Evolutionary conservation across 2,797 vertebrate genomes (phyloP), one percentile per base, ranked within the genome.

Genomic region (Miichthys miiuy): DNA sequence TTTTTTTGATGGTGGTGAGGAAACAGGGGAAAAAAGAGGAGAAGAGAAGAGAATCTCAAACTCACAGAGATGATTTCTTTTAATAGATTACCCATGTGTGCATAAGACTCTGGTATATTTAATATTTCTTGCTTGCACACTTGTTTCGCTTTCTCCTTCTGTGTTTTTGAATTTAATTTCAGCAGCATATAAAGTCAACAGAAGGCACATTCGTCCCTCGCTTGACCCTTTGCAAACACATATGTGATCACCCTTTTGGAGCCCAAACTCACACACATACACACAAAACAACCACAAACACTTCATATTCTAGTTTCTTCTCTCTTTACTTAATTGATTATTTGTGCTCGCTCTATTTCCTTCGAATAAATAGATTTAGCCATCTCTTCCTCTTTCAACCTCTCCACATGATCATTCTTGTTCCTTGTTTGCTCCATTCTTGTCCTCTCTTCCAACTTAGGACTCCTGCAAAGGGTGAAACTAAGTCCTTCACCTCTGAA

Each of bases 1-100:
- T 90, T 89, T 88, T 81, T 47, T 67, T 78, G 80, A 85, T 80
- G 72, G 79, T 6, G 66, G 50, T 3, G 69, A 30, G 57, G 47
- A 74, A 77, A 81, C 44, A 55, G 50, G 10, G 12, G 6, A 21
- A 16, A 68, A 57, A n/a, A 51, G 42, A 34, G 25, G 41, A 20
- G 41, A n/a, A 11, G 54, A 30, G 8, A 55, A 23, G 16, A 55
- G 17, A 77, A 73, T 44, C 20, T 27, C 6, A 54, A 25, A 57
- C 66, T 52, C 47, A 75, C 18, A n/a, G 5, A n/a, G 54, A 48
- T n/a, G 14, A 57, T 51, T 61, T 52, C 54, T 50, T 23, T 52
- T 38, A 80, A 62, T 80, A 63, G 52, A 76, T 56, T 16, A 58
- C 52, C 56, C 48, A 16, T 30, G n/a, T 74, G 63, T 77, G 61